phyloP scores from a whole-genome alignment of 2,113 vertebrate species.

The Scopus umbretta region DNA sequence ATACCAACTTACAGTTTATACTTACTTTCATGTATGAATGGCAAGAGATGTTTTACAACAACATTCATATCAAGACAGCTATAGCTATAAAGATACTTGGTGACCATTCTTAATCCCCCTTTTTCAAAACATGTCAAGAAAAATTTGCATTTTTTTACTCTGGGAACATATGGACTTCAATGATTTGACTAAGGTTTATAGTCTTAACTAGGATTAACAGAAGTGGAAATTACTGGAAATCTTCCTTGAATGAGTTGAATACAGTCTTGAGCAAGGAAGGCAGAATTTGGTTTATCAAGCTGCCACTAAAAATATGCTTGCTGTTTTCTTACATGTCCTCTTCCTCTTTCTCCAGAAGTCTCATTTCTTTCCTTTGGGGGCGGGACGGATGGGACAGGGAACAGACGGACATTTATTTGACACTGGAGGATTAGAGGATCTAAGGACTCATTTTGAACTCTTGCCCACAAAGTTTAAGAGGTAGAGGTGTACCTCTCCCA shows the following conservation, averaged over 20 bases:
- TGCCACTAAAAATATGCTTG: not conserved
- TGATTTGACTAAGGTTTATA: not conserved
- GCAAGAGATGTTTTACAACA: not conserved
- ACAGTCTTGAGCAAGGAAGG: not conserved
- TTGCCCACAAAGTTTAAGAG: not conserved
- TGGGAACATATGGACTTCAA: not conserved
- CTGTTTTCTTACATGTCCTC: not conserved
- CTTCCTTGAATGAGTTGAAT: not conserved
- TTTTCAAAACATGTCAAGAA: not conserved
- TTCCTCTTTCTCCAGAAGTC: not conserved
- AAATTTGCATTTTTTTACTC: slow-evolving; percentile 11
- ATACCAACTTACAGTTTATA: not conserved
- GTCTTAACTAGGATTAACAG: not conserved
- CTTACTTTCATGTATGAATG: not conserved
- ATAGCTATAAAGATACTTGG: not conserved
- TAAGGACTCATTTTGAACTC: not conserved
- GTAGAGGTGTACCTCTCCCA: not conserved
- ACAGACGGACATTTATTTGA: too few relatives aligned
- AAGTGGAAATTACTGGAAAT: slow-evolving; percentile 15
- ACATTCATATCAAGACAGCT: not conserved
- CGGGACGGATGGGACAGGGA: too few relatives aligned
- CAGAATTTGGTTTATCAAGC: not conserved
- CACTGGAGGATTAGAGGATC: too few relatives aligned
- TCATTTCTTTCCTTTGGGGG: too few relatives aligned
- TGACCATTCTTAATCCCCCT: not conserved